Base-by-base conservation (phyloP, 2,888 invertebrate species). In the Orchesellides sinensis region DNA sequence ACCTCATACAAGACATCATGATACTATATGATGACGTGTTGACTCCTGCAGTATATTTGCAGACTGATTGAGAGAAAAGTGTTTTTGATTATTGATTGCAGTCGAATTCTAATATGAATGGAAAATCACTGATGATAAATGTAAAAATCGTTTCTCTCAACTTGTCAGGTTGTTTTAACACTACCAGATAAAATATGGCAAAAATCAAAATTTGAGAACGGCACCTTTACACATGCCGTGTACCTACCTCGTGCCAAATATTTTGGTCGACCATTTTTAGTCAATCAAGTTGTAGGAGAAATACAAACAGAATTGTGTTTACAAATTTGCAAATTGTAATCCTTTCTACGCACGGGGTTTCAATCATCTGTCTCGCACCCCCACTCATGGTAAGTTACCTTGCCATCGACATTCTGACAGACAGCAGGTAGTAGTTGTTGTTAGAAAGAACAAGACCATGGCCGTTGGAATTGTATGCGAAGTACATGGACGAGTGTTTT, bases 361-460 rank as follows among this genome's bases (percentile, higher is more conserved):
- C 52, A 68, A 52, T 68, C 32, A 68, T 52, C 68, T 5, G 10
- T 54, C 21, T 68, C 17, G 17, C 49, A 68, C n/a, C 12, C 52
- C n/a, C 65, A 45, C n/a, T 12, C 17, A 52, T 8, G 25, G 6
- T n/a, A 47, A n/a, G 17, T 52, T n/a, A 68, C 19, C 68, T 40
- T 40, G 40, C n/a, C 40, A 40, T 40, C 40, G 40, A 17, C 27
- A 35, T 32, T 52, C 35, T 68, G 68, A 68, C 52, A 68, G 49
- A 68, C 68, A 69, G 52, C 52, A 52, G 72, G 27, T 27, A 72
- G 17, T 45, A n/a, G 27, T 23, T 32, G 4, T 12, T 12, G 49
- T 49, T 5, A 45, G 75, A 32, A 56, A 77, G 45, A 77, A 77
- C 69, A 77, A 77, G 77, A 61, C 77, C 69, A 77, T 35, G 77